These are phyloP conservation scores for Polydrusus cervinus DNA, from an alignment of 2,888 invertebrate species.

Conservation along the genomic window DNA sequence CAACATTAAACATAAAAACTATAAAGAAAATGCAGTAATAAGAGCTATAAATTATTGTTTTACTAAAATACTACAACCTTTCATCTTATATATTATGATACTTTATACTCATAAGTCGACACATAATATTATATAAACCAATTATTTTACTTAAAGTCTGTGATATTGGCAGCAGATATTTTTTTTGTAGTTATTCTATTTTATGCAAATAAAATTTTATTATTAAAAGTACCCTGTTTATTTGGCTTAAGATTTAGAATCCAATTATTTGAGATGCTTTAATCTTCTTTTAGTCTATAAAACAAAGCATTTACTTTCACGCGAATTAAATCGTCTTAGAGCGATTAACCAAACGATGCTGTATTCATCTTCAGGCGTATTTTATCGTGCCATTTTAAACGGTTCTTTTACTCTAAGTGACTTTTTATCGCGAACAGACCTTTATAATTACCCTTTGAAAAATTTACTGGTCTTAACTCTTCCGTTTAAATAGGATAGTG, in stretches of 20 bases:
- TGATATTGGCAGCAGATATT: too few relatives aligned
- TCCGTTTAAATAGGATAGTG: not conserved
- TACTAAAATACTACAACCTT: too few relatives aligned
- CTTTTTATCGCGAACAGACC: slow-evolving; percentile 37
- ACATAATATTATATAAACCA: too few relatives aligned
- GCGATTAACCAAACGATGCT: slow-evolving; percentile 42
- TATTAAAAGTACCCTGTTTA: not conserved
- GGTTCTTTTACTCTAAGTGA: slow-evolving; percentile 34
- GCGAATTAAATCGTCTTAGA: slow-evolving; percentile 43
- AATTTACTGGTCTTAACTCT: slow-evolving; percentile 32
- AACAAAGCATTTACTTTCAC: slow-evolving; percentile 41
- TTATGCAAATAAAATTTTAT: not conserved
- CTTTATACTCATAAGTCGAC: too few relatives aligned
- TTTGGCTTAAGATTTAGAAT: slow-evolving; percentile 7
- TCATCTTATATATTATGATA: too few relatives aligned
- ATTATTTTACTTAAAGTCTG: too few relatives aligned
- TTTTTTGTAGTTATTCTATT: not conserved
- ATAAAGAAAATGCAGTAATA: too few relatives aligned
- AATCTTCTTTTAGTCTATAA: slow-evolving; percentile 32
- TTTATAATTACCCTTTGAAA: slow-evolving; percentile 39
- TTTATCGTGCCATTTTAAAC: slow-evolving; percentile 34
- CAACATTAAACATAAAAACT: too few relatives aligned
- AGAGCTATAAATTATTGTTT: too few relatives aligned
- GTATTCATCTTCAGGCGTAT: slow-evolving; percentile 30
- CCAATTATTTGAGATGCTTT: slow-evolving; percentile 22